Conservation (phyloP, 2,888 invertebrate genomes). For the Troides oblongomaculatus region DNA sequence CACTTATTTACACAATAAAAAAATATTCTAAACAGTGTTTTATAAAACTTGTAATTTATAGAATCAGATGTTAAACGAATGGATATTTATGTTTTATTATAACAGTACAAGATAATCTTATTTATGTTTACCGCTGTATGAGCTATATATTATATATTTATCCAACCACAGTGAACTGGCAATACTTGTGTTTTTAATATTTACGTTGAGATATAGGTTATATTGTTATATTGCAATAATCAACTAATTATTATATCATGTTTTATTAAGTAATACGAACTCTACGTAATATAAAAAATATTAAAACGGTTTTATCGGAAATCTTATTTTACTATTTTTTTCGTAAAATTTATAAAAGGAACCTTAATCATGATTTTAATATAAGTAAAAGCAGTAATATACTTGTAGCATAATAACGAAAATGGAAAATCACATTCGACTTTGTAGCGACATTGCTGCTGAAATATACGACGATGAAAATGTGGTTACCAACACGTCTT, state of each 20-base stretch:
- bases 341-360: neutral
- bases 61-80: too few species aligned
- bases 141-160: too few species aligned
- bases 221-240: neutral
- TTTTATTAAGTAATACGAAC: neutral
- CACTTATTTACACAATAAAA: too few species aligned
- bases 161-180: neutral
- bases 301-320: neutral
- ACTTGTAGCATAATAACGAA: constrained; percentile 24
- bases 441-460: constrained; percentile 55
- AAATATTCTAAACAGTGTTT: too few species aligned
- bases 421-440: constrained; percentile 66
- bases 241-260: neutral
- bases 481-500: constrained; percentile 61
- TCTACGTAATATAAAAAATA: neutral
- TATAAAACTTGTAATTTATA: too few species aligned
- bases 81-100: neutral
- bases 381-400: neutral
- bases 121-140: neutral
- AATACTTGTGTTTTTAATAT: constrained; percentile 1
- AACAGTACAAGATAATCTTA: neutral
- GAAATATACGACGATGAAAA: constrained; percentile 82
- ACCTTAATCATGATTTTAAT: neutral
- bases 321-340: neutral
- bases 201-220: neutral